These are phyloP conservation scores for Liasis olivaceus DNA, from an alignment of 2,797 vertebrate genomes.

Conservation along the genomic window DNA sequence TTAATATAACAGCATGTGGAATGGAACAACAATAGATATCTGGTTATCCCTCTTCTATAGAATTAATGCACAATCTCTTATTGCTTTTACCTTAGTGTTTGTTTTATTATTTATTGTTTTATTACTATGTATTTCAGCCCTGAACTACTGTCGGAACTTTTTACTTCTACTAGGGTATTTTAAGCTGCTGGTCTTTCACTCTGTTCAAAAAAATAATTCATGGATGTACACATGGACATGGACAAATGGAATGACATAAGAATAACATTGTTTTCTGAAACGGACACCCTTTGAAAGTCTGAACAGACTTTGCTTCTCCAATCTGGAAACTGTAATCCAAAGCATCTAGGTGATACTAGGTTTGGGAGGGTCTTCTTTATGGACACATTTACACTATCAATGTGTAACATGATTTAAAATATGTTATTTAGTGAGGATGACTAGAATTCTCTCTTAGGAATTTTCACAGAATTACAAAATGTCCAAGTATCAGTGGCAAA, in stretches of 20 bases:
- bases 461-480: background rate
- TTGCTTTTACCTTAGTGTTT: too few species aligned
- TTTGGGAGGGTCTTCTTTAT: background rate
- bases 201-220: too few species aligned
- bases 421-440: background rate
- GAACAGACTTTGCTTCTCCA: background rate
- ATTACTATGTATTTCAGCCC: too few species aligned
- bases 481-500: background rate
- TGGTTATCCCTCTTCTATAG: too few species aligned
- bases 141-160: too few species aligned
- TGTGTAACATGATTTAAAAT: background rate
- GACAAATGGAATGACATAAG: background rate
- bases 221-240: too few species aligned
- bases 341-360: background rate
- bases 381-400: background rate
- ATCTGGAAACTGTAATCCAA: background rate
- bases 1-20: too few species aligned
- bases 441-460: background rate
- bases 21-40: too few species aligned
- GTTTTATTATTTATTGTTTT: too few species aligned
- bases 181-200: too few species aligned
- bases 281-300: background rate
- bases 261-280: background rate
- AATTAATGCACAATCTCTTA: too few species aligned
- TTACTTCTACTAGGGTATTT: too few species aligned